phyloP scores from a whole-genome alignment of 2,797 vertebrate species.

The Hephaestus fuliginosus region DNA sequence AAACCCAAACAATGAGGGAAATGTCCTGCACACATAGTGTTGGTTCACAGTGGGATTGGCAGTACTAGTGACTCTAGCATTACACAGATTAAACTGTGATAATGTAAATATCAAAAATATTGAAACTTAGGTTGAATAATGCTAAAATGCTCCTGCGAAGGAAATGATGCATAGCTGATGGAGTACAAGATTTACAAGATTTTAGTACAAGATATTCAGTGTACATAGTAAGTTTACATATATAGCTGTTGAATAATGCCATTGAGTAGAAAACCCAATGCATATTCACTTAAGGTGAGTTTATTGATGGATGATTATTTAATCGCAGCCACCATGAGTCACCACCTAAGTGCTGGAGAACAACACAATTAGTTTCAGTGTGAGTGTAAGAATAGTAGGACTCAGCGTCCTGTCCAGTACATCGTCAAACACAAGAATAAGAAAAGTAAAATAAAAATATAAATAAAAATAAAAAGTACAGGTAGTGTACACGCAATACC shows the following conservation, averaged over 20 bases:
- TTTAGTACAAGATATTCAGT: neutral
- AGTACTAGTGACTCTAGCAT: neutral
- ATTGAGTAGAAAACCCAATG: neutral
- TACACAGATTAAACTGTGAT: too few species aligned
- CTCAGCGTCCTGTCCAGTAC: neutral
- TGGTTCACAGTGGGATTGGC: neutral
- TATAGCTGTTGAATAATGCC: neutral
- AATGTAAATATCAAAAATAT: neutral
- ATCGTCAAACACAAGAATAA: neutral
- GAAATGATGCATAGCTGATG: neutral
- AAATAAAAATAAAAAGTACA: too few species aligned
- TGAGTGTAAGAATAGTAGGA: constrained; percentile 11
- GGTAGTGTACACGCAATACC: neutral
- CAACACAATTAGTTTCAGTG: constrained; percentile 9
- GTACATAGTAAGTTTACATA: neutral
- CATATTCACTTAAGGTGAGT: neutral
- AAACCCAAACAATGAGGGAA: neutral
- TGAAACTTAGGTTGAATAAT: neutral
- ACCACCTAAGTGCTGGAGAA: neutral
- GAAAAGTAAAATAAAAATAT: too few species aligned
- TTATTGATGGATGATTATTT: constrained; percentile 3
- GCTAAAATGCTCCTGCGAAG: neutral
- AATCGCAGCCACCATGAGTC: neutral
- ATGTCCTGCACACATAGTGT: neutral
- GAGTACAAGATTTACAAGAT: neutral